Conservation (phyloP, 2,888 invertebrate genomes). For the Cheilosia impressa region DNA sequence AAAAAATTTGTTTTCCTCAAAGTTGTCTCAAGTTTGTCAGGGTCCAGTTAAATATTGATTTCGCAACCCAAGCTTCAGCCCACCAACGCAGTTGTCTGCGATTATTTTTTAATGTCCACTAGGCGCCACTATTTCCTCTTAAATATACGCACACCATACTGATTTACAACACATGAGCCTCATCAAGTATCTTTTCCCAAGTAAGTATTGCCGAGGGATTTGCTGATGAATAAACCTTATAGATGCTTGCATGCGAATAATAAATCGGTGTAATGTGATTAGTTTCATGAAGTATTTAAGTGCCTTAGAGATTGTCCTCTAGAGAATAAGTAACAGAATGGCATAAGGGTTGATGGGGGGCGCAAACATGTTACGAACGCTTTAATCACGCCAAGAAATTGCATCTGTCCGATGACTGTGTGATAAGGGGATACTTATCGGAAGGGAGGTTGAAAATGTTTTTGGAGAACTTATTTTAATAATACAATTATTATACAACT, state of each 20-base stretch:
- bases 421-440: too few relatives aligned
- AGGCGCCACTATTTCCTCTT: not conserved
- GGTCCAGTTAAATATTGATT: conserved; percentile 19
- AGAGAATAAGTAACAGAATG: too few relatives aligned
- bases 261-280: conserved; percentile 48
- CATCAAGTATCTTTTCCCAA: not conserved
- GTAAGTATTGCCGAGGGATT: too few relatives aligned
- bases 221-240: not conserved
- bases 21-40: conserved; percentile 6
- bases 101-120: not conserved
- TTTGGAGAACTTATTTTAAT: too few relatives aligned
- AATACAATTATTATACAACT: too few relatives aligned
- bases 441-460: too few relatives aligned
- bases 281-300: conserved; percentile 39
- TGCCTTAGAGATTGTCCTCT: not conserved
- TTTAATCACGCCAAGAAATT: too few relatives aligned
- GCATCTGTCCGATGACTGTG: too few relatives aligned
- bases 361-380: too few relatives aligned
- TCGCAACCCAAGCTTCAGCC: not conserved
- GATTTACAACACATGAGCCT: not conserved
- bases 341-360: too few relatives aligned
- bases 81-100: conserved; percentile 15
- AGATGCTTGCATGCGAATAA: conserved; percentile 18
- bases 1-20: not conserved
- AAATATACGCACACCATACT: not conserved